Base-by-base conservation (phyloP, 53 echinoderm and acorn worm species). In the Antedon mediterranea region DNA sequence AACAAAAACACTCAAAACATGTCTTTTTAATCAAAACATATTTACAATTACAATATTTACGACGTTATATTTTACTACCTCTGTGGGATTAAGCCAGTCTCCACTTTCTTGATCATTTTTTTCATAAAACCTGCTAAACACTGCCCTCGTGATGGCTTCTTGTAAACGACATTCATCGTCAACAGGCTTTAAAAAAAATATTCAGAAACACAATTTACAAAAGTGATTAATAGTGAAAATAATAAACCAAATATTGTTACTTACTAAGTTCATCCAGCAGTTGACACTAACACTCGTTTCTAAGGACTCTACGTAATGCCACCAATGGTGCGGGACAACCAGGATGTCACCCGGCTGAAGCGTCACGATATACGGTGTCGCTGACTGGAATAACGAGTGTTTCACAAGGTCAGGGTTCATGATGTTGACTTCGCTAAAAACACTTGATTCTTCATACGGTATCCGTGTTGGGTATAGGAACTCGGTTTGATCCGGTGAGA, bases 291-390 rank as follows among this genome's bases (percentile, higher is more conserved):
- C 82, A 3, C 87, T 85, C 29, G 78, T 78, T 57, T 91, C 89
- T 33, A 89, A 37, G 2, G 84, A 89, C 73, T 97, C 97, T 78
- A 97, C 97, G 86, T 76, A 92, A 82, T 95, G 97, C 97, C 97
- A 97, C 97, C 97, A 97, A 18, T 84, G 84, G n/a, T 83, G 87
- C 7, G 95, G 97, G 6, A 97, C 97, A 77, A 92, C 92, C 76
- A 97, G 78, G 27, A 92, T 79, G 76, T 97, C 92, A 0, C 92
- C 92, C 0, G 97, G 88, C 31, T 84, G 76, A 32, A 97, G 82
- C 8, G 80, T 85, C 31, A 89, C 87, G 0, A 78, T 80, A 71
- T 88, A 87, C 18, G 92, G 97, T 0, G 97, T 97, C 32, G 88
- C 77, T 20, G 81, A 23, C 0, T 34, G 73, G 75, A 97, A 90